phyloP scores from a whole-genome alignment of 1,140 invertebrate genomes.

The Sycophila sp. region DNA sequence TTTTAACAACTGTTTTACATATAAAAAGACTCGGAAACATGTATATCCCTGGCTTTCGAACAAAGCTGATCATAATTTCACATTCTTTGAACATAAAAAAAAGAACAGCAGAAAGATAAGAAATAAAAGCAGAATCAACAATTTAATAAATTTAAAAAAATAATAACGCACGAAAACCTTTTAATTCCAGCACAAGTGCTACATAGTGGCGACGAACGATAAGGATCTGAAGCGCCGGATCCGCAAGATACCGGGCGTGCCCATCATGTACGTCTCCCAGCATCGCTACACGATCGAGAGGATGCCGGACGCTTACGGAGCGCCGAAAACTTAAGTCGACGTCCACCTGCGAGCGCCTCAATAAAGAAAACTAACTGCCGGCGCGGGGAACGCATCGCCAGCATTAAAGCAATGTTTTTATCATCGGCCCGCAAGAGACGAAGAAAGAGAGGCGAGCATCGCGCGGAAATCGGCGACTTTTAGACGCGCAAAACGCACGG shows the following conservation, averaged over 20 bases:
- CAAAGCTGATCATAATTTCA: no score
- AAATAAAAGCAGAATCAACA: background rate
- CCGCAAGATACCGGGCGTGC: constrained; percentile 97
- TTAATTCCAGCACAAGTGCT: constrained; percentile 92
- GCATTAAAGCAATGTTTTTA: constrained; percentile 19
- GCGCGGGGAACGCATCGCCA: background rate
- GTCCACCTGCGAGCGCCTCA: background rate
- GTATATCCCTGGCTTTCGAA: no score
- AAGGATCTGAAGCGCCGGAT: constrained; percentile 96
- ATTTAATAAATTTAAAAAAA: background rate
- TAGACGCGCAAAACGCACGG: background rate
- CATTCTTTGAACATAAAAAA: no score
- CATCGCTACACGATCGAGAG: constrained; percentile 96
- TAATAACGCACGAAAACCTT: constrained; percentile 28
- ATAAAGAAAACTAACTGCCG: background rate
- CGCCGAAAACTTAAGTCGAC: constrained; percentile 72
- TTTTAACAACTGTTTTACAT: no score
- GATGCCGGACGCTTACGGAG: constrained; percentile 98
- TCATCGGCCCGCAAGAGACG: background rate
- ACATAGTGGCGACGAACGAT: constrained; percentile 99
- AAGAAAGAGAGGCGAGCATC: background rate
- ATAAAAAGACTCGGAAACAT: no score
- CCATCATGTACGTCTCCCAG: constrained; percentile 96
- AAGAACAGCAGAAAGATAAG: background rate
- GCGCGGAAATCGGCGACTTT: no score